Evolutionary conservation across 2,113 vertebrate genomes (phyloP).

Genomic region (Rhinichthys klamathensis): DNA sequence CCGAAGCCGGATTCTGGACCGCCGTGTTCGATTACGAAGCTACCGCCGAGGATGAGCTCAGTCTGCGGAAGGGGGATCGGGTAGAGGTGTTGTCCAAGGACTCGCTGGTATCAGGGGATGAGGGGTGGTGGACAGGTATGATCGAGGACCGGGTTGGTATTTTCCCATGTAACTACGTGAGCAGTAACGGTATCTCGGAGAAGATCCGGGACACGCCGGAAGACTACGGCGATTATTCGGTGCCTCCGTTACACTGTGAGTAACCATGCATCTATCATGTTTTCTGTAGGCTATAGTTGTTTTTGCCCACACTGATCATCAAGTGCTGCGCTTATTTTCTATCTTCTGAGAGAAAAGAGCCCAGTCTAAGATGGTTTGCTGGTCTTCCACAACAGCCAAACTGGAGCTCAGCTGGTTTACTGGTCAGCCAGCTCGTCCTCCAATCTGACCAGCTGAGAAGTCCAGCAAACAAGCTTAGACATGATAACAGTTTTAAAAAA

Average conservation of each 20-base stretch:
- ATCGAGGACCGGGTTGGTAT: constrained; percentile 93
- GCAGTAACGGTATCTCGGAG: constrained; percentile 81
- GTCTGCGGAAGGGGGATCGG: constrained; percentile 88
- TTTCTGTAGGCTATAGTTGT: neutral
- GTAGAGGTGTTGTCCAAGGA: constrained; percentile 94
- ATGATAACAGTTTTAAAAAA: neutral
- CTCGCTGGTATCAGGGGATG: constrained; percentile 92
- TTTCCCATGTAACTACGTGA: constrained; percentile 96
- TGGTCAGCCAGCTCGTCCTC: neutral
- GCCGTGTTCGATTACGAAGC: constrained; percentile 98
- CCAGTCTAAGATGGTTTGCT: neutral
- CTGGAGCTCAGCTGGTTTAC: neutral
- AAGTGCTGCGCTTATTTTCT: neutral
- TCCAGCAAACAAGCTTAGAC: neutral
- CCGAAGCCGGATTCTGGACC: constrained; percentile 80
- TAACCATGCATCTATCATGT: constrained; percentile 40
- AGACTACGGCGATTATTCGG: constrained; percentile 60
- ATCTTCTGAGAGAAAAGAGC: neutral
- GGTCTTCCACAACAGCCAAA: neutral
- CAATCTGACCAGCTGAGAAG: neutral
- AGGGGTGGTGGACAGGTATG: constrained; percentile 97
- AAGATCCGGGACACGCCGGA: constrained; percentile 72
- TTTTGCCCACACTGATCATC: neutral
- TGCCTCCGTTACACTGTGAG: constrained; percentile 77
- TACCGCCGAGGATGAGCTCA: constrained; percentile 93